phyloP scores from a whole-genome alignment of 2,113 vertebrate species.

The Podiceps cristatus region DNA sequence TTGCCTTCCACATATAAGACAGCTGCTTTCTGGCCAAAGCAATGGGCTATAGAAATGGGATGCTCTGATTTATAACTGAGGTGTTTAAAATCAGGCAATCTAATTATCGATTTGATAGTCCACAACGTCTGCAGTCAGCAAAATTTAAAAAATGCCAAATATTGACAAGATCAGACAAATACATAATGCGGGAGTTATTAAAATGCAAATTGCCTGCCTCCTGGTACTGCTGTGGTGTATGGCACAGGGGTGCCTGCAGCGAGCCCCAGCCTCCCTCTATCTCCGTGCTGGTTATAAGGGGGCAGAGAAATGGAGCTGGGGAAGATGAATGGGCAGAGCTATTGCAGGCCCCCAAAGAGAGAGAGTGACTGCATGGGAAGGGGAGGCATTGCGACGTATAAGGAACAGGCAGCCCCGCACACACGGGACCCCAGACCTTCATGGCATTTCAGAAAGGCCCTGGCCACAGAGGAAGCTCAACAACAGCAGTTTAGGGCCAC shows the following conservation, averaged over 20 bases:
- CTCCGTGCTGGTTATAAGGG: fast-evolving
- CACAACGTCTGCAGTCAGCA: slow-evolving; percentile 29
- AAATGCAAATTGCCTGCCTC: slow-evolving; percentile 51
- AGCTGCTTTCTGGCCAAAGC: background rate
- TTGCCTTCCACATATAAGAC: background rate
- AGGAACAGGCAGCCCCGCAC: background rate
- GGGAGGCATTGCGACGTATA: background rate
- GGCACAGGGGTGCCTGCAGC: background rate
- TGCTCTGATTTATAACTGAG: background rate
- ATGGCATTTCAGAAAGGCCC: background rate
- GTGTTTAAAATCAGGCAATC: slow-evolving; percentile 21
- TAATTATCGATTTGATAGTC: slow-evolving; percentile 28
- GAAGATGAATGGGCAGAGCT: background rate
- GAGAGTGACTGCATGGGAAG: background rate
- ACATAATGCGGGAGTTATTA: slow-evolving; percentile 56
- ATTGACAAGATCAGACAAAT: slow-evolving; percentile 62
- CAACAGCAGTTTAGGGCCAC: background rate
- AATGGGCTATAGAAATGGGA: background rate
- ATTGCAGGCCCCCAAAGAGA: background rate
- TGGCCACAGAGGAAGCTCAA: background rate
- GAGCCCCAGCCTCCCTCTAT: background rate
- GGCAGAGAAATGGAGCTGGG: background rate
- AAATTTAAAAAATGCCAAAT: slow-evolving; percentile 51
- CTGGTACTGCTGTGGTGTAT: background rate
- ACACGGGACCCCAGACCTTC: background rate